A percentile compares a stretch with the other conserved stretches of the same genome.
Conservation (phyloP, 1,140 invertebrate genomes). For the Cotesia typhae region DNA sequence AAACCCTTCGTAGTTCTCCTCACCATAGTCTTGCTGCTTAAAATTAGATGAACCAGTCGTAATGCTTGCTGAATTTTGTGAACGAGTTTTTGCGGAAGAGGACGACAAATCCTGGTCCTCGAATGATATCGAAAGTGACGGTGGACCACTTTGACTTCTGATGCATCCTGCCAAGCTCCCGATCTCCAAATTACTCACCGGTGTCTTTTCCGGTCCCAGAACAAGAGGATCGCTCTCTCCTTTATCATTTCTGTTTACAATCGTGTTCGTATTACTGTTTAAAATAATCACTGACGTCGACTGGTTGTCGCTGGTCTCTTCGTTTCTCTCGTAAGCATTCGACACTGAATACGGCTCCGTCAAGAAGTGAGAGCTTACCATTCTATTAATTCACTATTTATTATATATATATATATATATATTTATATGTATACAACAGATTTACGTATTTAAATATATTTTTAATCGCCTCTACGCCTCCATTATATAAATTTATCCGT, state of each 20-base stretch:
- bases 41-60: conserved; percentile 3
- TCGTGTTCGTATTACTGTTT: background rate
- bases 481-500: too few species aligned
- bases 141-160: conserved; percentile 41
- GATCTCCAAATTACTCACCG: background rate
- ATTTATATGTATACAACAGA: too few species aligned
- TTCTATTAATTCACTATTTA: conserved; percentile 43
- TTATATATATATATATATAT: too few species aligned
- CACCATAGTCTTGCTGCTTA: conserved; percentile 41
- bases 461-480: too few species aligned
- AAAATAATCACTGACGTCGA: conserved; percentile 7
- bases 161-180: conserved; percentile 7
- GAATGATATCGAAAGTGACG: conserved; percentile 30
- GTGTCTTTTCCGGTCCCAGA: background rate
- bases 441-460: too few species aligned
- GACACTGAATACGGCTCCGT: conserved; percentile 41
- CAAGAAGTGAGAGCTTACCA: conserved; percentile 59
- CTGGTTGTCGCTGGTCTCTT: conserved; percentile 22
- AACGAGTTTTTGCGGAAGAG: background rate
- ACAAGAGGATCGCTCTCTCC: background rate
- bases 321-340: conserved; percentile 40
- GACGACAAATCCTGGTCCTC: conserved; percentile 11
- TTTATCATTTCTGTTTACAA: background rate
- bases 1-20: conserved; percentile 61
- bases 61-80: background rate